Conservation (phyloP, 2,797 vertebrate species). For the Vireo griseus region DNA sequence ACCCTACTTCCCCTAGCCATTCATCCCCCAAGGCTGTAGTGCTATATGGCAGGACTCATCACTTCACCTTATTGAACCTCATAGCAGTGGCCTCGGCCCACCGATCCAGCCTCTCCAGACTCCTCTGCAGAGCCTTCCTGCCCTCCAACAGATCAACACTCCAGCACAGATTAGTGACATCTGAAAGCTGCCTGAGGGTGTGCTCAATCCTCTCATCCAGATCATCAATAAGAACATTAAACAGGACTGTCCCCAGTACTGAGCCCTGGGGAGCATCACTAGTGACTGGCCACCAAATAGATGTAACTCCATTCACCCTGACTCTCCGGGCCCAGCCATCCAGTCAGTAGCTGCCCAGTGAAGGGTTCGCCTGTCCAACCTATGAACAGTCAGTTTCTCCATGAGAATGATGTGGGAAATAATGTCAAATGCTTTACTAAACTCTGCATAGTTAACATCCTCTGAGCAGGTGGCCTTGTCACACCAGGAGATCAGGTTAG, state of each 20-base stretch:
- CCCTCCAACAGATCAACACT: background rate
- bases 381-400: background rate
- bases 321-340: background rate
- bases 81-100: background rate
- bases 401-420: background rate
- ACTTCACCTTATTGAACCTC: background rate
- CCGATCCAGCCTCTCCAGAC: background rate
- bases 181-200: background rate
- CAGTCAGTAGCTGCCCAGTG: background rate
- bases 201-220: accelerated
- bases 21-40: background rate
- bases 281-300: background rate
- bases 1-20: background rate
- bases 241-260: background rate
- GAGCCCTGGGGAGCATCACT: background rate
- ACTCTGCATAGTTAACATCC: background rate
- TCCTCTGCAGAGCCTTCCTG: background rate
- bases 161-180: background rate
- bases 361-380: background rate
- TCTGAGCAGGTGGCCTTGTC: background rate
- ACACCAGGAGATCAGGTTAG: background rate
- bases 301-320: background rate
- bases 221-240: background rate
- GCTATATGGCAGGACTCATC: background rate
- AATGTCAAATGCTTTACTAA: background rate